Base-by-base conservation (phyloP, 2,888 invertebrate genomes). In the Aradus depressus region DNA sequence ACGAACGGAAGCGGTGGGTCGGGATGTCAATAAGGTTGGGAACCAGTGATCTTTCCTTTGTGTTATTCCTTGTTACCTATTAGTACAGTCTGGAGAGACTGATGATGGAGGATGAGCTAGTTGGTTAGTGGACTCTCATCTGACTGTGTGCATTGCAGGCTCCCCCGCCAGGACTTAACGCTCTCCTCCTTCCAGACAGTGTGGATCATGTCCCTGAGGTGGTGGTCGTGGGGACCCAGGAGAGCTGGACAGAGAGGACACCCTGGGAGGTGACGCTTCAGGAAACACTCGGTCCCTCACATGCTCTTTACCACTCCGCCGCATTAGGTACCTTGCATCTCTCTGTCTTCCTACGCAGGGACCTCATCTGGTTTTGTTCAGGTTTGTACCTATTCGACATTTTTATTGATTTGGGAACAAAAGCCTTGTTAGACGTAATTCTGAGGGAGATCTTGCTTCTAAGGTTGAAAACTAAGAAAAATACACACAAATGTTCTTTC, bases 311-410 rank as follows among this genome's bases (percentile, higher is more conserved):
- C 62, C 87, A 90, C 73, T 87, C 91, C 26, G 75, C 81, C 53
- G 80, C 81, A 57, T 75, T 90, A 73, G 83, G 83, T 47, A 91
- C 91, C 44, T 73, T 96, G 34, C 92, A 93, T 67, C 71, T 95
- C 54, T 83, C 84, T 49, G 73, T 96, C 55, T 95, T 90, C 67
- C 75, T 96, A 61, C 74, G 92, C 48, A 75, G 95, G 58, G 95
- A 96, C 68, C 76, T 96, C 12, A 85, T 96, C 57, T 96, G 96
- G 96, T 95, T 87, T 65, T 91, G 91, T 66, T 95, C 95, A 56
- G 70, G 75, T 74, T 62, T 62, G n/a, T n/a, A n/a, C n/a, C n/a
- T n/a, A n/a, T n/a, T n/a, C n/a, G n/a, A n/a, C n/a, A n/a, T n/a
- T n/a, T n/a, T n/a, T n/a, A n/a, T n/a, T n/a, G n/a, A n/a, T n/a